Conservation (phyloP, 2,888 invertebrate species). For the Teinopalpus imperialis region DNA sequence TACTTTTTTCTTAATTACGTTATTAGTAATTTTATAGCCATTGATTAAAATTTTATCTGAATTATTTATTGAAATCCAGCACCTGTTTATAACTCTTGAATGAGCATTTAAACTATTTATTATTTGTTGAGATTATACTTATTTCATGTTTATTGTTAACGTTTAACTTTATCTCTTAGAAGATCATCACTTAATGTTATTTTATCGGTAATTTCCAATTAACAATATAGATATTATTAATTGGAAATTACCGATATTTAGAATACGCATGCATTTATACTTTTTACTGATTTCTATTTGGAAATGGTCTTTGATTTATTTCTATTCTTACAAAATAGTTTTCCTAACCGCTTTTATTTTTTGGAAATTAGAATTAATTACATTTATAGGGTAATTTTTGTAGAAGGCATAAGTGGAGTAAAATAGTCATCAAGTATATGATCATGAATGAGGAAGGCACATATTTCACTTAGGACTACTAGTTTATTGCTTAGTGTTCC, state of each 20-base stretch:
- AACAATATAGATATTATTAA: constrained; percentile 9
- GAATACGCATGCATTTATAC: no score
- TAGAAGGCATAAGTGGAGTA: no score
- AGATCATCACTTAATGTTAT: neutral
- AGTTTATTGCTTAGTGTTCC: constrained; percentile 40
- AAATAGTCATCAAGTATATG: no score
- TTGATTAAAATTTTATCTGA: neutral
- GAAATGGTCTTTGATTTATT: no score
- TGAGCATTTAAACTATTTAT: constrained; percentile 1
- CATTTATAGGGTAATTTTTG: no score
- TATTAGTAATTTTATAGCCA: neutral
- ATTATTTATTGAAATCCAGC: constrained; percentile 4
- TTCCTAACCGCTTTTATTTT: no score
- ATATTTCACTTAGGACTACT: constrained; percentile 24
- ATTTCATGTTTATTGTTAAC: constrained; percentile 9
- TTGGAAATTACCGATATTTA: constrained; percentile 3
- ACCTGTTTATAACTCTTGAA: constrained; percentile 1
- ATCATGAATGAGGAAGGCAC: no score
- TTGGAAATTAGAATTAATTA: no score
- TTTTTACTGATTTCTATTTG: no score
- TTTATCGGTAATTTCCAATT: constrained; percentile 2
- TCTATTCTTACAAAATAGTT: no score
- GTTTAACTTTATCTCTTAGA: neutral
- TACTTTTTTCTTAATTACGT: neutral
- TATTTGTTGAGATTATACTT: neutral